Base-by-base conservation (phyloP, 2,888 invertebrate genomes). In the Zonitis immaculata region DNA sequence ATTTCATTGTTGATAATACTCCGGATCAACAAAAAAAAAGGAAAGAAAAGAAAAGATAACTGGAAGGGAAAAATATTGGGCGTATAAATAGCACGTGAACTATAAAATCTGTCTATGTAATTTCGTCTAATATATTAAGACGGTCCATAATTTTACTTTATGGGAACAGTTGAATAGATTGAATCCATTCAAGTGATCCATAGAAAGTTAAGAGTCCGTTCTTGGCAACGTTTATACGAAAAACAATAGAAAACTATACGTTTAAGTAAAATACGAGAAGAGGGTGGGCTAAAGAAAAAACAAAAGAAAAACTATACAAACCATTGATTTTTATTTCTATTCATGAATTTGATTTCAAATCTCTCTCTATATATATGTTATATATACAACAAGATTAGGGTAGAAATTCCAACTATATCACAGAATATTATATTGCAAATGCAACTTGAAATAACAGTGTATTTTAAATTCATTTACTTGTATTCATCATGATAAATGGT, bases 301-400 rank as follows among this genome's bases (percentile, higher is more conserved):
- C 4, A 35, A 35, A 32, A 35, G 16, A 35, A 9, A 35, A 16
- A 35, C 35, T 69, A 71, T 72, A 65, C 73, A 64, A 72, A 66
- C 71, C 73, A 72, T 73, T 73, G 72, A 70, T 65, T 73, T 73
- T 73, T 73, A 73, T 73, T 72, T 68, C 69, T 67, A 69, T 70
- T 71, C 72, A 71, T 68, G 72, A 71, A 72, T 71, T 68, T 69
- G 67, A 72, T 72, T 67, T 62, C 58, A 63, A 66, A 59, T 58
- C 63, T 62, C n/a, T n/a, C n/a, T n/a, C n/a, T n/a, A n/a, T n/a
- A n/a, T n/a, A 53, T 56, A 60, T 62, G 62, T 50, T 55, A 25
- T n/a, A 6, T 49, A 14, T 42, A 61, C n/a, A n/a, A n/a, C n/a
- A n/a, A n/a, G 63, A 66, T 66, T 61, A 58, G 63, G 60, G 47